These are phyloP conservation scores for Candidula unifasciata DNA, from an alignment of 2,888 invertebrate genomes.

Conservation along the genomic window DNA sequence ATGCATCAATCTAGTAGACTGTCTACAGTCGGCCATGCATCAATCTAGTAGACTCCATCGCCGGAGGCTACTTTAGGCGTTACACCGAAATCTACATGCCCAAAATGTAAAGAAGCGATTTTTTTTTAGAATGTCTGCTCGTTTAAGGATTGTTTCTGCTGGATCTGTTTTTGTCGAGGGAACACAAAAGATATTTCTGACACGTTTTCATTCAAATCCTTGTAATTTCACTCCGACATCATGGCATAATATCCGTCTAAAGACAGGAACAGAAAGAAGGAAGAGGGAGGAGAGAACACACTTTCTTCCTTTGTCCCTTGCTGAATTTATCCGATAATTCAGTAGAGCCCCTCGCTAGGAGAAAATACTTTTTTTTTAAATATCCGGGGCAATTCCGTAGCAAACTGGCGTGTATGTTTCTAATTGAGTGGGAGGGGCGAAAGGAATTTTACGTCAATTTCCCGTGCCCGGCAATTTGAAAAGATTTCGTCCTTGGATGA, in stretches of 20 bases:
- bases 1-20: no score
- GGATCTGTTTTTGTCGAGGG: conserved; percentile 16
- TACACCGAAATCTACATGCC: not conserved
- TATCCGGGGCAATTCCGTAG: conserved; percentile 22
- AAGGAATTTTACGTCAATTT: conserved; percentile 53
- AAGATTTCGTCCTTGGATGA: conserved; percentile 44
- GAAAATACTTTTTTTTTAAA: not conserved
- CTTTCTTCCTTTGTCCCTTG: conserved; percentile 39
- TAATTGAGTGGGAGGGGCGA: conserved; percentile 55
- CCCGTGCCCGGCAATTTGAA: conserved; percentile 35
- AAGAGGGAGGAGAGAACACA: conserved; percentile 9
- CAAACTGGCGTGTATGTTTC: conserved; percentile 49
- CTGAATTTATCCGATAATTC: conserved; percentile 18
- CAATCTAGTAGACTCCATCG: not conserved
- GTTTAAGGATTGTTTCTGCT: conserved; percentile 24
- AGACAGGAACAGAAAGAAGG: not conserved
- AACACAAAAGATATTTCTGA: conserved; percentile 40
- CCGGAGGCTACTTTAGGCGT: not conserved
- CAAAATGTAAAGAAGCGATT: conserved; percentile 9
- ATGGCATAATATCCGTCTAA: conserved; percentile 5
- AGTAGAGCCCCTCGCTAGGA: conserved; percentile 3
- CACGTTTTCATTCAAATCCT: conserved; percentile 45
- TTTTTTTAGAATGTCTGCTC: not conserved
- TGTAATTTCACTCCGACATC: conserved; percentile 40
- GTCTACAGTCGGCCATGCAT: no score